Evolutionary conservation across 2,888 invertebrate species (phyloP).

Genomic region (Halocaridina rubra): DNA sequence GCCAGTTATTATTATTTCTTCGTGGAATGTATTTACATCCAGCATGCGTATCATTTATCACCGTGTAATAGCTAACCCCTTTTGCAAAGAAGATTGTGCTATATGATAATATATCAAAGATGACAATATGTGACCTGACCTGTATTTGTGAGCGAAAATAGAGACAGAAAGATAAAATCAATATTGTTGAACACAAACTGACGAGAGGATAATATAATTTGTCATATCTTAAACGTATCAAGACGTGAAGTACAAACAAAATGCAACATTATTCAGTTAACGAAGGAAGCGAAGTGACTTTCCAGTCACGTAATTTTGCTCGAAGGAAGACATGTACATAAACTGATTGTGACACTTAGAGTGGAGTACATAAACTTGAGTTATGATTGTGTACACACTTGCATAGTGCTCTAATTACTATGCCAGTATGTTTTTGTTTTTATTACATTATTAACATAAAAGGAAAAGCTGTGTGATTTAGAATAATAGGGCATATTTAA

Average conservation of each 20-base stretch:
- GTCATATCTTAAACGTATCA: too few relatives aligned
- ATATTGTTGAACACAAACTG: too few relatives aligned
- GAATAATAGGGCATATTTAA: neutral
- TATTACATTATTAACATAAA: neutral
- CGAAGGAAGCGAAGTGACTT: too few relatives aligned
- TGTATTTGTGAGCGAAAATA: too few relatives aligned
- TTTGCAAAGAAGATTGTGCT: neutral
- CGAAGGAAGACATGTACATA: neutral
- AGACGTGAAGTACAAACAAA: too few relatives aligned
- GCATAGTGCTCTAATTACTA: neutral
- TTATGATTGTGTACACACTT: neutral
- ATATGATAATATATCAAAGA: neutral
- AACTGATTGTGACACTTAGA: neutral
- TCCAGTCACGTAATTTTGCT: neutral
- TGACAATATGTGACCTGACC: too few relatives aligned
- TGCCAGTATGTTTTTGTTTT: neutral
- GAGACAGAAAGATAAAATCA: neutral
- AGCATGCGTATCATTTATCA: neutral
- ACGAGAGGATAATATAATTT: too few relatives aligned
- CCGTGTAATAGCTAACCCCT: neutral
- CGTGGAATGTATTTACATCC: conserved; percentile 15
- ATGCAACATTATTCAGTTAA: too few relatives aligned
- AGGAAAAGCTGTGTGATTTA: neutral
- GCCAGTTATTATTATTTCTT: conserved; percentile 14
- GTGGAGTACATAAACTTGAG: neutral